Base-by-base conservation (phyloP, 2,888 invertebrate species). In the Nemotelus pantherinus region DNA sequence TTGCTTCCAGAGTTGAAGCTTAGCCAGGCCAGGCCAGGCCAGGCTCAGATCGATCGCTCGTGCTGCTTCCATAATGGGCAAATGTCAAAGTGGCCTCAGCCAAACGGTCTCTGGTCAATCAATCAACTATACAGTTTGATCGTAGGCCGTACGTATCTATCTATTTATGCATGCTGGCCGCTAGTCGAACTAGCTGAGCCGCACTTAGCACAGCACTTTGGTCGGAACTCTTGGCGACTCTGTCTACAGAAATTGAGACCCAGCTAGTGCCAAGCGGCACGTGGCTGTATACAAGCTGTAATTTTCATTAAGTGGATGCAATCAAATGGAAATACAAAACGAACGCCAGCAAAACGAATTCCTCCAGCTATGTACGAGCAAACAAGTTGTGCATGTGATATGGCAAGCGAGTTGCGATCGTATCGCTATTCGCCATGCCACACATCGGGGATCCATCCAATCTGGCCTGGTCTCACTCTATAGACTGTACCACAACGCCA, bases 241-340 rank as follows among this genome's bases (percentile, higher is more conserved):
- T n/a, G 47, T 70, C 68, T 48, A 55, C 55, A 55, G n/a, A 53
- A 53, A 4, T 5, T 2, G 70, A 41, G 43, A 63, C 43, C 55
- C 39, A 10, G n/a, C 39, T 53, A 3, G 45, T 45, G 60, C 60
- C 72, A 25, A 9, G 10, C 41, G 72, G 72, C 72, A 72, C 72
- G 72, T 72, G 72, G 47, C 60, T 58, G 47, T 53, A 25, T 25
- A 47, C 41, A 60, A 48, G 45, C 60, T 44, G 39, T 72, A 58
- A 70, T 70, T 70, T 70, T 53, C 70, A 70, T 55, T 70, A 70
- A 70, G 41, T 55, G 70, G 53, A 70, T 50, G 53, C 70, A 70
- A 70, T 70, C 70, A 48, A 25, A 71, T 41, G 55, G 3, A 45
- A 57, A 72, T 39, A 57, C 44, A 55, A 71, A 39, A 6, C 39